These are phyloP conservation scores for Antechinus flavipes DNA, from an alignment of 2,113 vertebrate genomes.

Conservation along the genomic window DNA sequence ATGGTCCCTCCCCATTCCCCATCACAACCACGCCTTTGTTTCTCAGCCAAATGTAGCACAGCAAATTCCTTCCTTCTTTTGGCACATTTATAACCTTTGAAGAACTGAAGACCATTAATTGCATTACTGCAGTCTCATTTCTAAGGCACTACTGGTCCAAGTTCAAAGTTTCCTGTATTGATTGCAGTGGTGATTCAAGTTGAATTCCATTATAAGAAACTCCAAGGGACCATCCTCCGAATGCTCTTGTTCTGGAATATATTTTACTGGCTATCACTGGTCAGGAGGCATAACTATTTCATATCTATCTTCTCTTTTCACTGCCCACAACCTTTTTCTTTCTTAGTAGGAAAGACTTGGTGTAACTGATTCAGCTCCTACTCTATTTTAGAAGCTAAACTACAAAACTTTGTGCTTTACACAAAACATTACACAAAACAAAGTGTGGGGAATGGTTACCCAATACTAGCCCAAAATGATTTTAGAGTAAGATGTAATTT, in stretches of 20 bases:
- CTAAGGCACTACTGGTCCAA: neutral
- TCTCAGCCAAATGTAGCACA: neutral
- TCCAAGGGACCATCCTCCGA: neutral
- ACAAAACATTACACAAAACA: neutral
- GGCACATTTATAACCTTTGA: neutral
- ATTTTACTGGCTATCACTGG: neutral
- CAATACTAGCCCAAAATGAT: neutral
- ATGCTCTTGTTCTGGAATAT: neutral
- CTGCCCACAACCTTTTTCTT: neutral
- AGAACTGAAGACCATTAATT: neutral
- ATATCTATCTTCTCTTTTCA: neutral
- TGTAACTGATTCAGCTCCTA: neutral
- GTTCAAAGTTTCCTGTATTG: neutral
- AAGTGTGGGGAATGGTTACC: neutral
- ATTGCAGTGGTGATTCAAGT: neutral
- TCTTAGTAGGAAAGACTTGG: neutral
- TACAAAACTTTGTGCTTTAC: neutral
- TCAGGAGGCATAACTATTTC: neutral
- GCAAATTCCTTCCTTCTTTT: neutral
- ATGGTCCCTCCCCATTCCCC: neutral
- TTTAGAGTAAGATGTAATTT: neutral
- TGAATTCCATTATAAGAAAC: neutral
- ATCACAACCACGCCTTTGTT: neutral
- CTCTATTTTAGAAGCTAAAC: neutral
- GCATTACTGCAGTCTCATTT: neutral